Percentiles rank a stretch among this genome's conserved stretches.
phyloP scores from a whole-genome alignment of 23 tunicate genomes.

The Botrylloides violaceus region DNA sequence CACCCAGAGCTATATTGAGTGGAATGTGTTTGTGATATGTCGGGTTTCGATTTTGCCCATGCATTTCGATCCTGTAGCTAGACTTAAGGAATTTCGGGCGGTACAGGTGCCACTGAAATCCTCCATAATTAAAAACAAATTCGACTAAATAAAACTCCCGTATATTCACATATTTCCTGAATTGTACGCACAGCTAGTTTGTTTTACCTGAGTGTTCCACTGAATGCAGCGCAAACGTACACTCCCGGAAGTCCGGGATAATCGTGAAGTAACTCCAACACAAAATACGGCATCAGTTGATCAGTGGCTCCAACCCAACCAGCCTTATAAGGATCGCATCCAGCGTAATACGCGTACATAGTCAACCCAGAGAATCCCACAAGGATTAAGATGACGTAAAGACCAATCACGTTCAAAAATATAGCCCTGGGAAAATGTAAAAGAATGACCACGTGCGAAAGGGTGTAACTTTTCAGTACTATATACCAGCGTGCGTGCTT shows the following conservation, averaged over 20 bases:
- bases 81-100: no score
- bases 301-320: slow-evolving; percentile 42
- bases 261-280: slow-evolving; percentile 24
- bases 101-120: no score
- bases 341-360: slow-evolving; percentile 39
- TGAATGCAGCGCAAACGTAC: slow-evolving; percentile 39
- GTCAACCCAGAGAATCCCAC: slow-evolving; percentile 28
- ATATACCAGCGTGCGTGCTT: slow-evolving; percentile 25
- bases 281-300: slow-evolving; percentile 57
- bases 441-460: background rate
- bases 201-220: slow-evolving; percentile 29
- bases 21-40: no score
- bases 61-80: no score
- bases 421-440: slow-evolving; percentile 21
- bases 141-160: no score
- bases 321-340: slow-evolving; percentile 37
- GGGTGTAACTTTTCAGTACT: no score
- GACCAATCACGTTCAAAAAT: slow-evolving; percentile 28
- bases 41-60: no score
- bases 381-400: slow-evolving; percentile 21
- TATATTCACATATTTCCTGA: background rate
- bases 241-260: slow-evolving; percentile 42
- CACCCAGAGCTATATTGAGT: no score
- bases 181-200: background rate
- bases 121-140: no score